phyloP scores from a whole-genome alignment of 2,888 invertebrate genomes.

The Caenorhabditis sp. region DNA sequence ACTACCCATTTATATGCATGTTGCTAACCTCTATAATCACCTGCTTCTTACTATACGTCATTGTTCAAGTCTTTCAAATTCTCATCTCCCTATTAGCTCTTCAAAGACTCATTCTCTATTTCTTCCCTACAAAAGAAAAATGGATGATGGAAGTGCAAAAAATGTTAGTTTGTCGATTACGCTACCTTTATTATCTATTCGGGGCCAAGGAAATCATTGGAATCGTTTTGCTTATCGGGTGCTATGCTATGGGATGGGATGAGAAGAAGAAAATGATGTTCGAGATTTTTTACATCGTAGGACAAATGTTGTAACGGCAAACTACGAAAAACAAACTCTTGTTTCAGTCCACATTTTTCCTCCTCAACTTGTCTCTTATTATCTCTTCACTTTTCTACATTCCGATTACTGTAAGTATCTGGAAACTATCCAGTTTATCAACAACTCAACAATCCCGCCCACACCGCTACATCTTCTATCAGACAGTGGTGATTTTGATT shows the following conservation, averaged over 20 bases:
- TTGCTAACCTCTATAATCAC: neutral
- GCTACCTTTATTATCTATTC: slow-evolving; percentile 9
- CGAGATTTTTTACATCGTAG: slow-evolving; percentile 3
- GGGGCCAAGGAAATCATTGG: slow-evolving; percentile 10
- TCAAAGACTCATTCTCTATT: neutral
- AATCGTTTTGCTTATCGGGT: neutral
- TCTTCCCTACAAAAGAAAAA: neutral
- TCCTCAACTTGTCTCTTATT: neutral
- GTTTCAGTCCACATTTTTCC: slow-evolving; percentile 9
- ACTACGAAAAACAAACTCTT: neutral
- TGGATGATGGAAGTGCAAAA: too few species aligned
- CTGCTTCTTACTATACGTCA: neutral
- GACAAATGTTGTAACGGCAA: neutral
- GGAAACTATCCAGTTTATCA: slow-evolving; percentile 11
- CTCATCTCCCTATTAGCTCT: neutral
- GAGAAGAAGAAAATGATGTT: neutral
- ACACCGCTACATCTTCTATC: slow-evolving; percentile 21
- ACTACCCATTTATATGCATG: too few species aligned
- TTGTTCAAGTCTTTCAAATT: slow-evolving; percentile 8
- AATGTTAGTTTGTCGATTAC: neutral
- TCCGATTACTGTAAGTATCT: slow-evolving; percentile 11
- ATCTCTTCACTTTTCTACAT: slow-evolving; percentile 19
- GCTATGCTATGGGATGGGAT: neutral
- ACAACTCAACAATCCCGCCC: neutral
- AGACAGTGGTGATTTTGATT: neutral